Evolutionary conservation across 1,140 invertebrate genomes (phyloP).

Genomic region (Achroia grisella): DNA sequence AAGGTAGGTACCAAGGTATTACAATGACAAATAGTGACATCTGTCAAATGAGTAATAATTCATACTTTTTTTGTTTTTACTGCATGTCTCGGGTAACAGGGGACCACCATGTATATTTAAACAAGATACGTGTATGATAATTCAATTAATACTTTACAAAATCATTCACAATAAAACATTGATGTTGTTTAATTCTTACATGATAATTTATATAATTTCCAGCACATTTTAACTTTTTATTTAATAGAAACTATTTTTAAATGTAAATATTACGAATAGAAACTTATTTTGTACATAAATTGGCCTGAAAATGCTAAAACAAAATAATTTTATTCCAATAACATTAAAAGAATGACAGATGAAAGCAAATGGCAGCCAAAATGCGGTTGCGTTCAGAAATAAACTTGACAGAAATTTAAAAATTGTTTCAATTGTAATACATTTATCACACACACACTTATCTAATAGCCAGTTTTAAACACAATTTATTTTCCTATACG

Average conservation of each 20-base stretch:
- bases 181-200: constrained; percentile 22
- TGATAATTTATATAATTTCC: constrained; percentile 23
- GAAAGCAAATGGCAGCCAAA: constrained; percentile 63
- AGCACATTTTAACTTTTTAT: constrained; percentile 25
- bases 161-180: background rate
- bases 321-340: constrained; percentile 66
- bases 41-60: constrained; percentile 39
- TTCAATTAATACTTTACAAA: background rate
- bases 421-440: no score
- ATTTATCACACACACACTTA: no score
- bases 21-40: constrained; percentile 56
- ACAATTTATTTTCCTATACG: no score
- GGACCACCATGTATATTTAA: background rate
- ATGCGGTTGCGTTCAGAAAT: constrained; percentile 34
- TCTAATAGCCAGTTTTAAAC: no score
- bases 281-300: constrained; percentile 4
- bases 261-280: constrained; percentile 1
- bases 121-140: background rate
- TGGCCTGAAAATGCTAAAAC: constrained; percentile 11
- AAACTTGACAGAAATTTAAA: background rate
- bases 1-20: constrained; percentile 8
- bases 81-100: background rate
- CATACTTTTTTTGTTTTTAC: constrained; percentile 9
- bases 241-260: constrained; percentile 9
- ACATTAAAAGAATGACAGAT: constrained; percentile 72